A percentile compares a stretch with the other conserved stretches of the same genome.
phyloP scores from a whole-genome alignment of 23 tunicate genomes.

The Trididemnum nubilum region DNA sequence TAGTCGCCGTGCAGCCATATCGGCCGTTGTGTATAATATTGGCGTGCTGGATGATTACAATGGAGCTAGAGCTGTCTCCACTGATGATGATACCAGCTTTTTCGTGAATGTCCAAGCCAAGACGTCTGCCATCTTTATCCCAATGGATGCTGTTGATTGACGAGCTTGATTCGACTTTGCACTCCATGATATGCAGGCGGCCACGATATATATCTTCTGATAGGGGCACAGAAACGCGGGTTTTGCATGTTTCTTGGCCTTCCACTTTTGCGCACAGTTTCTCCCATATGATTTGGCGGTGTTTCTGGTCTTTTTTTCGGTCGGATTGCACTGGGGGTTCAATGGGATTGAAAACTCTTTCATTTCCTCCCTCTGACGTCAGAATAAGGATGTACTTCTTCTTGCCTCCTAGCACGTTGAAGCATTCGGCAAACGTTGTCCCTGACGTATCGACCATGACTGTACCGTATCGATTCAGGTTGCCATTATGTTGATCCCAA shows the following conservation, averaged over 20 bases:
- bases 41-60: slow-evolving; percentile 21
- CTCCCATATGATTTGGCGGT: slow-evolving; percentile 26
- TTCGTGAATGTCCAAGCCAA: neutral
- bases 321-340: slow-evolving; percentile 47
- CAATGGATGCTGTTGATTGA: slow-evolving; percentile 21
- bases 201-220: slow-evolving; percentile 25
- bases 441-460: slow-evolving; percentile 26
- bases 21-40: slow-evolving; percentile 47
- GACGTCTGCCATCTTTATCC: slow-evolving; percentile 35
- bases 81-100: slow-evolving; percentile 24
- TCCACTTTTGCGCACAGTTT: slow-evolving; percentile 17
- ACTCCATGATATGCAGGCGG: slow-evolving; percentile 15
- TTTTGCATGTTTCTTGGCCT: slow-evolving; percentile 24
- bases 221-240: slow-evolving; percentile 38
- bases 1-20: slow-evolving; percentile 44
- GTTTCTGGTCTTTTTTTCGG: slow-evolving; percentile 3
- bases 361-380: neutral
- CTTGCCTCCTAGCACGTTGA: neutral
- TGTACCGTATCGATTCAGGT: neutral
- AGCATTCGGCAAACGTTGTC: neutral
- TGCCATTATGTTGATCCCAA: slow-evolving; percentile 54
- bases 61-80: neutral
- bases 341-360: neutral
- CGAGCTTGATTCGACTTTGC: slow-evolving; percentile 50
- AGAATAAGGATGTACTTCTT: slow-evolving; percentile 38